Evolutionary conservation across 2,888 invertebrate genomes (phyloP), one percentile per base, ranked within the genome.

Genomic region (Sphinx pinastri): DNA sequence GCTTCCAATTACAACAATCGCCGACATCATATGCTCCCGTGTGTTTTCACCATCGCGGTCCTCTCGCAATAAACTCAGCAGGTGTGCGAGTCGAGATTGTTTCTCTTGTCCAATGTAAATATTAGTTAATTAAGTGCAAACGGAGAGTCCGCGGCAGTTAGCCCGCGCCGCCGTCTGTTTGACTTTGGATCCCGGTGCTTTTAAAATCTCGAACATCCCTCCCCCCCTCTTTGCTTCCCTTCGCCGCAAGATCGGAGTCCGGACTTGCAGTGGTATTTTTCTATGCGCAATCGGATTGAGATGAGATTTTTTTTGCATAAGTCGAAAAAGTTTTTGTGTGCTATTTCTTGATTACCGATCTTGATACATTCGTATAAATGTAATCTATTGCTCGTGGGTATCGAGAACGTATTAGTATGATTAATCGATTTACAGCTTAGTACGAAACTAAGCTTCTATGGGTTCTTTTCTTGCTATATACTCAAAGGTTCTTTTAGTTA

Each of bases 71-170:
- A 80, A 81, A 81, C 81, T 85, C 78, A 77, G 86, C 90, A 92
- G 91, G 89, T 91, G 91, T 81, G 82, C 86, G 75, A 81, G 77
- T 81, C 82, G 83, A 88, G 90, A 92, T 90, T 89, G 90, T 91
- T 90, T 88, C 90, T 78, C 80, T 79, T 77, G 82, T 83, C 88
- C 86, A 90, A 89, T 87, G 92, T 91, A 91, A 93, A 93, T 94
- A 93, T 92, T 90, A 91, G 90, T 91, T 93, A 94, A 94, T 94
- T 93, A 94, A 91, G 88, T 90, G 91, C 86, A 90, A 90, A 91
- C 90, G 84, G 80, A 81, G 79, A 83, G 81, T 82, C 72, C 70
- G 72, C 57, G 68, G 72, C 70, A 74, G 74, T 74, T 75, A 81
- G 78, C 82, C 71, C 72, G 72, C 71, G 7, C 55, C 75, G 79